Evolutionary conservation across 2,113 vertebrate species (phyloP).

Genomic region (Prionailurus bengalensis): DNA sequence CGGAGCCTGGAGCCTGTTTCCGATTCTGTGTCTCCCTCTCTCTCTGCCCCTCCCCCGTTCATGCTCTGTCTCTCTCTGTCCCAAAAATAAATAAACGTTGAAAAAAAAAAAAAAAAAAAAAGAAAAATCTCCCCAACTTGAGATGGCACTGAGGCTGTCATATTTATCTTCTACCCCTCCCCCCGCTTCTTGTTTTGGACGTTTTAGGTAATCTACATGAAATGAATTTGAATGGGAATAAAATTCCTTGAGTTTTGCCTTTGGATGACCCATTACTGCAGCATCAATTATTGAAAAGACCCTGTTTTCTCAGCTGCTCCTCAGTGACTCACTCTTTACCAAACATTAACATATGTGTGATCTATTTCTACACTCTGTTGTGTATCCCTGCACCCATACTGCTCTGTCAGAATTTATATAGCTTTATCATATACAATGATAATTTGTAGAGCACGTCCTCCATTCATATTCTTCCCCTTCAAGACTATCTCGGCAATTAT

Average conservation of each 20-base stretch:
- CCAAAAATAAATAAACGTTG: too few species aligned
- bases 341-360: neutral
- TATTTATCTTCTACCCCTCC: neutral
- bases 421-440: neutral
- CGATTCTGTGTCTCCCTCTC: too few species aligned
- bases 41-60: too few species aligned
- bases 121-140: neutral
- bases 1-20: too few species aligned
- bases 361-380: neutral
- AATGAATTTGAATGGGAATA: neutral
- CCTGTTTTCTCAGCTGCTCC: neutral
- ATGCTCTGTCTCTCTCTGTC: too few species aligned
- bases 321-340: neutral
- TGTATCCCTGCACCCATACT: neutral
- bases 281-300: neutral
- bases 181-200: neutral
- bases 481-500: neutral
- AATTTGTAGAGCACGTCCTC: neutral
- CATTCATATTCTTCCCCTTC: neutral
- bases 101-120: neutral
- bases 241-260: neutral
- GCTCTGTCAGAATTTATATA: neutral
- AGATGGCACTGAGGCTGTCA: neutral
- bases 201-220: neutral
- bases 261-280: neutral